Percentiles rank a stretch among this genome's conserved stretches.
Conservation (phyloP, 2,888 invertebrate species). For the Plagodis dolabraria region DNA sequence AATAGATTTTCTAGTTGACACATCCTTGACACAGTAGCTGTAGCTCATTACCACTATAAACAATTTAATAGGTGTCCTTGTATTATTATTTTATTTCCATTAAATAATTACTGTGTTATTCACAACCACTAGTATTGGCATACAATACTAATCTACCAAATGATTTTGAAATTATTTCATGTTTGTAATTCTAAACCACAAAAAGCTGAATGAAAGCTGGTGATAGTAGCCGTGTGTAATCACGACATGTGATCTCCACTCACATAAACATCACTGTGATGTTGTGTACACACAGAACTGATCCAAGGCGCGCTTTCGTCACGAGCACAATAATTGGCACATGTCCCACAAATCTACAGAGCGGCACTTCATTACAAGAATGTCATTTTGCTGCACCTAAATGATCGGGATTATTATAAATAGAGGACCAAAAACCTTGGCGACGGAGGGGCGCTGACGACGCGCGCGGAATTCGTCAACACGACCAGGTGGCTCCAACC, state of each 20-base stretch:
- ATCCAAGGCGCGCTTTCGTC: conserved; percentile 67
- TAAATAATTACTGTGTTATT: conserved; percentile 1
- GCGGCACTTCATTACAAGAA: conserved; percentile 81
- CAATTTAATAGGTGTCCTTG: background rate
- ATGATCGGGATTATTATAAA: conserved; percentile 81
- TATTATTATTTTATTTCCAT: conserved; percentile 16
- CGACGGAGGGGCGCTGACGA: conserved; percentile 58
- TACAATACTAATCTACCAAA: background rate
- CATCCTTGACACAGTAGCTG: background rate
- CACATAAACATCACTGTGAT: conserved; percentile 56
- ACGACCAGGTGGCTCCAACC: conserved; percentile 50
- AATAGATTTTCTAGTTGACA: too few relatives aligned
- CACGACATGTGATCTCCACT: conserved; percentile 44
- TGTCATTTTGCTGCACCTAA: conserved; percentile 80
- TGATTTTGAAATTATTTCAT: background rate
- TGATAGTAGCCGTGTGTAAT: conserved; percentile 15
- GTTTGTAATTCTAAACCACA: conserved; percentile 5
- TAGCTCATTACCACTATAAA: background rate
- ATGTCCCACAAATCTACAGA: conserved; percentile 79
- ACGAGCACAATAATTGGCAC: conserved; percentile 79
- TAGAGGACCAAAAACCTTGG: conserved; percentile 79
- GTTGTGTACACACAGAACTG: conserved; percentile 74
- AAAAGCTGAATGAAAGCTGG: conserved; percentile 22
- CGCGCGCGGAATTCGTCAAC: conserved; percentile 53
- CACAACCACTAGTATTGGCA: background rate